These are phyloP conservation scores for Pleuronectes platessa DNA, from an alignment of 2,113 vertebrate genomes.

Conservation along the genomic window DNA sequence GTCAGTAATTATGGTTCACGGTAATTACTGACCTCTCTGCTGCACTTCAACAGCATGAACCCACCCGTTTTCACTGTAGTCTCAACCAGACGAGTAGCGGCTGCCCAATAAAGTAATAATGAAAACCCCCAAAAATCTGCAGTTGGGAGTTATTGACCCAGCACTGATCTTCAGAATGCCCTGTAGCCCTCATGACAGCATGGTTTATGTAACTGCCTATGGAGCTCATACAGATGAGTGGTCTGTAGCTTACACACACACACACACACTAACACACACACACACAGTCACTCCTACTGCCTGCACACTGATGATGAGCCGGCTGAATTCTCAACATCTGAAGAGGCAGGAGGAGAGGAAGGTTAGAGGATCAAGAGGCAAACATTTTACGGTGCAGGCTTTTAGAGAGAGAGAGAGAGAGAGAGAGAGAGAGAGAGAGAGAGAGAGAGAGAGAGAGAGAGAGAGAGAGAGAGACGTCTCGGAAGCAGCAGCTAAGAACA, in stretches of 20 bases:
- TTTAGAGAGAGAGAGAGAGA: neutral
- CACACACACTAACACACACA: neutral
- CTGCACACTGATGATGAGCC: no score
- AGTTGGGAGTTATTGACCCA: conserved; percentile 68
- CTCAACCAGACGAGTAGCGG: conserved; percentile 37
- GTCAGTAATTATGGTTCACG: conserved; percentile 38
- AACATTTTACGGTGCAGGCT: conserved; percentile 12
- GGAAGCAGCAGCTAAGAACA: no score
- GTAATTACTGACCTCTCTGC: conserved; percentile 47
- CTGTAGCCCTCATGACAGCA: conserved; percentile 68
- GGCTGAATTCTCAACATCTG: conserved; percentile 61
- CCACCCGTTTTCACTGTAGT: conserved; percentile 37
- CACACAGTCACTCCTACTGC: neutral
- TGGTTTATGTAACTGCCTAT: conserved; percentile 75
- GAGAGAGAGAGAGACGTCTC: no score
- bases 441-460: no score
- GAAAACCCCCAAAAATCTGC: conserved; percentile 52
- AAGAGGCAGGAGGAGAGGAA: conserved; percentile 60
- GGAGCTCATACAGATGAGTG: conserved; percentile 67
- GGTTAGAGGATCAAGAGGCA: conserved; percentile 43
- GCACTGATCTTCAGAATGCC: conserved; percentile 69
- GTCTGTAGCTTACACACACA: conserved; percentile 41
- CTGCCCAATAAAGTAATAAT: conserved; percentile 45
- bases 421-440: no score
- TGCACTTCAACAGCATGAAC: conserved; percentile 38